Conservation (phyloP, 2,888 invertebrate species). For the Cheilosia variabilis region DNA sequence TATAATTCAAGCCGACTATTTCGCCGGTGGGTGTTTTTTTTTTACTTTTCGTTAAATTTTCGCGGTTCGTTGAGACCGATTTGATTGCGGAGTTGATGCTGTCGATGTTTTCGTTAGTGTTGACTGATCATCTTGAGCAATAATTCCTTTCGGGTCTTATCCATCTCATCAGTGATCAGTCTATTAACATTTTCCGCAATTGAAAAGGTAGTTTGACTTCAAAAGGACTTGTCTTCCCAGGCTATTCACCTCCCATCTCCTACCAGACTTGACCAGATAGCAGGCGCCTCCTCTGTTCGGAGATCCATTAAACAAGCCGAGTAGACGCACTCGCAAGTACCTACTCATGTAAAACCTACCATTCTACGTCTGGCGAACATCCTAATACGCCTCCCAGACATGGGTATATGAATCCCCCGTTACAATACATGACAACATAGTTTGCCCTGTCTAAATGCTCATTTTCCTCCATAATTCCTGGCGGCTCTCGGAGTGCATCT, state of each 20-base stretch:
- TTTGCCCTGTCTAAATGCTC: constrained; percentile 41
- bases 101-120: neutral
- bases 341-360: constrained; percentile 1
- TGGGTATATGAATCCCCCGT: constrained; percentile 26
- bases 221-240: too few species aligned
- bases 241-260: neutral
- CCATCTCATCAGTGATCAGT: too few species aligned
- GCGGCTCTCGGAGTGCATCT: constrained; percentile 12
- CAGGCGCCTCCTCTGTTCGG: neutral
- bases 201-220: too few species aligned
- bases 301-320: constrained; percentile 7
- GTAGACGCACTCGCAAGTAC: neutral
- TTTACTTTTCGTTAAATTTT: neutral
- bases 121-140: neutral
- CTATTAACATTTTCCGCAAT: too few species aligned
- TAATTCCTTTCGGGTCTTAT: too few species aligned
- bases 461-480: constrained; percentile 40
- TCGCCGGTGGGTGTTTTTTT: neutral
- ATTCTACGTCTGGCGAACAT: constrained; percentile 28
- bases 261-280: neutral
- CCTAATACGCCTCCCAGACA: constrained; percentile 22
- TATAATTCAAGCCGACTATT: too few species aligned
- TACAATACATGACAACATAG: constrained; percentile 38
- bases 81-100: too few species aligned
- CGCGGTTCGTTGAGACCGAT: neutral